Percentiles rank a stretch among this genome's conserved stretches.
phyloP scores from a whole-genome alignment of 2,888 invertebrate genomes.

The Ormyrus rosae region DNA sequence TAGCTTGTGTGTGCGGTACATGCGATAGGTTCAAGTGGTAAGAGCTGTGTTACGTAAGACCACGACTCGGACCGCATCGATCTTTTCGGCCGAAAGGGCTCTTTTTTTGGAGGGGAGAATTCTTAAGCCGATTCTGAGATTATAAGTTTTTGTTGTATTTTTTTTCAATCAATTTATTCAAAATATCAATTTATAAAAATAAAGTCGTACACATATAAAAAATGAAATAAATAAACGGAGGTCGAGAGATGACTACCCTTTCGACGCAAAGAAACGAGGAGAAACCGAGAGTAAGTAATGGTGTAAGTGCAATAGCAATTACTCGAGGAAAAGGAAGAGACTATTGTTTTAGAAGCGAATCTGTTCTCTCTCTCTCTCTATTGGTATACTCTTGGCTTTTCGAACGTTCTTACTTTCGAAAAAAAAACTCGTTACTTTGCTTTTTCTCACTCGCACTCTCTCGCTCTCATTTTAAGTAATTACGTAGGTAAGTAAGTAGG shows the following conservation, averaged over 20 bases:
- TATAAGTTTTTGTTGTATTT: no score
- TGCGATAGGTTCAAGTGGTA: slow-evolving; percentile 42
- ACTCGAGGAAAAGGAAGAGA: slow-evolving; percentile 11
- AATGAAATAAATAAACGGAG: no score
- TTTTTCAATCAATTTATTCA: no score
- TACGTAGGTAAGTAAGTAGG: slow-evolving; percentile 67
- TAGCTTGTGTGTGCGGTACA: slow-evolving; percentile 11
- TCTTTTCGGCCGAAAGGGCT: slow-evolving; percentile 23
- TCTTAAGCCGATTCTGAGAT: no score
- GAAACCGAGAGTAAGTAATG: slow-evolving; percentile 20
- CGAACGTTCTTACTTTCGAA: slow-evolving; percentile 26
- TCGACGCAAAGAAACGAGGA: slow-evolving; percentile 17
- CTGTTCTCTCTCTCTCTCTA: slow-evolving; percentile 2
- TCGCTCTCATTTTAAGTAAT: slow-evolving; percentile 61
- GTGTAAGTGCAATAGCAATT: slow-evolving; percentile 21
- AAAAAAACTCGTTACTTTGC: slow-evolving; percentile 19
- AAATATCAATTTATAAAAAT: slow-evolving; percentile 4
- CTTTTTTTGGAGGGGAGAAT: no score
- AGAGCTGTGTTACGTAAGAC: slow-evolving; percentile 38
- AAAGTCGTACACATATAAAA: neutral
- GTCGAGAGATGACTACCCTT: neutral
- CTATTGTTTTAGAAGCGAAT: neutral
- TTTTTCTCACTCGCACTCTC: no score
- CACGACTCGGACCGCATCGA: slow-evolving; percentile 26
- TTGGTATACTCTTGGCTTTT: slow-evolving; percentile 7